These are phyloP conservation scores for Ceratina calcarata DNA, from an alignment of 1,140 invertebrate species.

Conservation along the genomic window DNA sequence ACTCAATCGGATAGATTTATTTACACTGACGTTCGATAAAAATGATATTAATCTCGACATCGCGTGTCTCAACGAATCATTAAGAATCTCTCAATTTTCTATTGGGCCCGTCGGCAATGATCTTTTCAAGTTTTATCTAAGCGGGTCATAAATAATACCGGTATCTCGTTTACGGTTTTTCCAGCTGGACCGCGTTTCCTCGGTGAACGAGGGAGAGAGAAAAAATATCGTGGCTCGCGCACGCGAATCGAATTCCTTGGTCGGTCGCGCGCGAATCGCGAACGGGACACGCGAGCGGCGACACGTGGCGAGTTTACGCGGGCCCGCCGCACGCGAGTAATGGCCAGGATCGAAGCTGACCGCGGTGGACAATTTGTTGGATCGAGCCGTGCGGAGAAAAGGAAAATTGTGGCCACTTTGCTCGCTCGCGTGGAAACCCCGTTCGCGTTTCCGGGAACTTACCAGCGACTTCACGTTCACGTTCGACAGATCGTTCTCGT, in stretches of 20 bases:
- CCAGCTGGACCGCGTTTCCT: background rate
- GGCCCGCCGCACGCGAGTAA: background rate
- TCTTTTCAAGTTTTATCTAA: too few species aligned
- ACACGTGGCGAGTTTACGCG: slow-evolving; percentile 1
- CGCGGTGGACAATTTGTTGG: slow-evolving; percentile 6
- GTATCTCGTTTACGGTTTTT: background rate
- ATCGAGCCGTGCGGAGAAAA: background rate
- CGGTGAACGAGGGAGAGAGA: background rate
- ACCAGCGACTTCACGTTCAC: slow-evolving; percentile 82
- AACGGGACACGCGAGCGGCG: background rate
- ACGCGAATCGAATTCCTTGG: slow-evolving; percentile 34
- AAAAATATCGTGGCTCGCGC: background rate
- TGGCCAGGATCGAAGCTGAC: background rate
- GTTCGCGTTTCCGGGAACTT: slow-evolving; percentile 66
- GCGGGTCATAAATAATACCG: too few species aligned
- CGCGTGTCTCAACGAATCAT: too few species aligned
- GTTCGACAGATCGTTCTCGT: slow-evolving; percentile 81
- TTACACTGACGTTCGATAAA: too few species aligned
- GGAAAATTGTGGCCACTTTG: slow-evolving; percentile 4
- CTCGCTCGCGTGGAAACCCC: background rate
- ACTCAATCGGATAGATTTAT: too few species aligned
- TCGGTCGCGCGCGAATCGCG: background rate
- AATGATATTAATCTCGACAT: too few species aligned
- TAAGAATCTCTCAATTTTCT: too few species aligned
- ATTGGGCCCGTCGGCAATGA: too few species aligned